These are phyloP conservation scores for Spilarctia lutea DNA, from an alignment of 2,888 invertebrate species.

Conservation along the genomic window DNA sequence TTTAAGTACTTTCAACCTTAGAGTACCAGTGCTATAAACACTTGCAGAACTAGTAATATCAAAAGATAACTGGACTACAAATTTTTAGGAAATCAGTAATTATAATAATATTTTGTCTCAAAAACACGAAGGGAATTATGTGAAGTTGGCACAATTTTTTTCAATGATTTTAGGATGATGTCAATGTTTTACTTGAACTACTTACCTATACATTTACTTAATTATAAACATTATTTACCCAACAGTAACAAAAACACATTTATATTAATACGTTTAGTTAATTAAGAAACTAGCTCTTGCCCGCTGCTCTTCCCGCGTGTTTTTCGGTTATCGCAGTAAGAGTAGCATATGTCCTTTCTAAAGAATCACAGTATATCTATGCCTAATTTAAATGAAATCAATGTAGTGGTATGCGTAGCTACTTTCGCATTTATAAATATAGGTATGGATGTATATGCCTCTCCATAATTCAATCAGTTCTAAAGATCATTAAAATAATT, in stretches of 20 bases:
- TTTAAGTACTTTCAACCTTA: neutral
- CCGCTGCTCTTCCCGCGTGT: no score
- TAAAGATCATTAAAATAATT: neutral
- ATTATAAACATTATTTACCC: neutral
- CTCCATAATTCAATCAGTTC: neutral
- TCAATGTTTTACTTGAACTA: no score
- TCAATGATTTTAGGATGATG: no score
- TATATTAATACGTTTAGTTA: neutral
- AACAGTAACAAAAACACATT: neutral
- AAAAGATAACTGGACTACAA: neutral
- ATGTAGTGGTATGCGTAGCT: no score
- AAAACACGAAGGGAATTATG: neutral
- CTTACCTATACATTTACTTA: neutral
- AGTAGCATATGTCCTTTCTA: no score
- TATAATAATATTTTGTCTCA: neutral
- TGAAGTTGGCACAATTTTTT: neutral
- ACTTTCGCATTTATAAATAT: no score
- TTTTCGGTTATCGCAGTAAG: no score
- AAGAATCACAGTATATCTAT: no score
- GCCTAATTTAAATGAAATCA: no score
- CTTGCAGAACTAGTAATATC: neutral
- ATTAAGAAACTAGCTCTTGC: neutral
- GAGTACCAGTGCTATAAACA: neutral
- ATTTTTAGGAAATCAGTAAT: neutral
- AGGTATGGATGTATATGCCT: no score